Base-by-base conservation (phyloP, 2,797 vertebrate species). In the Sebastes kiyomatsui region DNA sequence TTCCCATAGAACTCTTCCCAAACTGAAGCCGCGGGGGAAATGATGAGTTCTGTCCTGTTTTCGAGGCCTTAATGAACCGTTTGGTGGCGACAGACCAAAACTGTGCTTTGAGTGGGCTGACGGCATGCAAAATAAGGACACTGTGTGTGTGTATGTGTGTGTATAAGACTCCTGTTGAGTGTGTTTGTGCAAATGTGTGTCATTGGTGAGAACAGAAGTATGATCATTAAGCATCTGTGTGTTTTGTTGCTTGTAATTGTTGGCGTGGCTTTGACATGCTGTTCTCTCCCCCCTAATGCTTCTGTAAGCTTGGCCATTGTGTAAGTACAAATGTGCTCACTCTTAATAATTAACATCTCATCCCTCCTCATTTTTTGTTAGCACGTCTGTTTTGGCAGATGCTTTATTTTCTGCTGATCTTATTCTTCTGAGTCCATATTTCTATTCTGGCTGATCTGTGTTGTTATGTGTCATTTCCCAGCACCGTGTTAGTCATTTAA, bases 301-400 rank as follows among this genome's bases (percentile, higher is more conserved):
- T 95, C 94, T 96, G 87, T 96, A 96, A 99, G 98, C 97, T 99
- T 95, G 98, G 98, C 96, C 97, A 98, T 94, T 99, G 98, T 97
- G 98, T 99, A 98, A 99, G 98, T 99, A 96, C 76, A 89, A 90
- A 33, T 61, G 69, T 84, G 81, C 87, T 94, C 76, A 54, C 35
- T 91, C 87, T 86, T 85, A 77, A 75, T 77, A 82, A 88, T 89
- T 83, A 87, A 77, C 79, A 38, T 58, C n/a, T 84, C 82, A 71
- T 78, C 81, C 70, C 76, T 62, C 25, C 33, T 66, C 28, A 3
- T 77, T 85, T 78, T 38, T 38, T 67, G 30, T 84, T 86, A 66
- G 66, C 62, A 77, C 1, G 9, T 85, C 38, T 86, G 38, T 49
- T 87, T 77, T 38, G 27, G 49, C 25, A 77, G 58, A 85, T 38